Evolutionary conservation across 2,888 invertebrate genomes (phyloP).

Genomic region (Drosophila phalerata): DNA sequence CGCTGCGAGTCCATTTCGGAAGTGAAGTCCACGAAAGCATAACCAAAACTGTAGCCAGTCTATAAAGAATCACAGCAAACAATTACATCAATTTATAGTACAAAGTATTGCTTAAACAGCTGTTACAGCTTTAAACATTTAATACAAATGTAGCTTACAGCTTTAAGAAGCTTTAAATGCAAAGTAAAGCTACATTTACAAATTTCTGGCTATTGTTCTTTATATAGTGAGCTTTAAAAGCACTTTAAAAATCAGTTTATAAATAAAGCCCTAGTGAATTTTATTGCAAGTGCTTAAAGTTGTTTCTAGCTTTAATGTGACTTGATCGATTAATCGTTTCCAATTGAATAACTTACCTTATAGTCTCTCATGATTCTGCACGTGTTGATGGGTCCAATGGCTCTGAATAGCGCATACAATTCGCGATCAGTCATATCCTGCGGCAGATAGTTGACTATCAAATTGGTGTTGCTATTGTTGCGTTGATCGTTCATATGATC

Average conservation of each 20-base stretch:
- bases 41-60: constrained; percentile 98
- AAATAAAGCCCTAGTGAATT: neutral
- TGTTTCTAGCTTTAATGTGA: neutral
- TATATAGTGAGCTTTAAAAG: neutral
- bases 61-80: constrained; percentile 73
- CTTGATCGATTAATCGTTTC: neutral
- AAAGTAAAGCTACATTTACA: neutral
- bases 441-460: constrained; percentile 98
- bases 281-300: neutral
- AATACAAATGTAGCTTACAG: neutral
- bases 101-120: neutral
- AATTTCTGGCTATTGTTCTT: neutral
- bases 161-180: neutral
- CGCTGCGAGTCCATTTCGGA: constrained; percentile 93
- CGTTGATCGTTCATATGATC: constrained; percentile 66
- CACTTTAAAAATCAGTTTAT: neutral
- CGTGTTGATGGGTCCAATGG: constrained; percentile 95
- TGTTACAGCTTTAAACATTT: neutral
- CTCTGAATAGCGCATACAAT: constrained; percentile 94
- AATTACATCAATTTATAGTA: neutral
- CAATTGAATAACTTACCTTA: constrained; percentile 87
- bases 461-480: constrained; percentile 88
- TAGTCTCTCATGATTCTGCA: constrained; percentile 96
- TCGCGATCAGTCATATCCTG: constrained; percentile 97
- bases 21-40: constrained; percentile 97